A percentile compares a stretch with the other conserved stretches of the same genome.
These are phyloP conservation scores for Anadara kagoshimensis DNA, from an alignment of 1,140 invertebrate species.

Conservation along the genomic window DNA sequence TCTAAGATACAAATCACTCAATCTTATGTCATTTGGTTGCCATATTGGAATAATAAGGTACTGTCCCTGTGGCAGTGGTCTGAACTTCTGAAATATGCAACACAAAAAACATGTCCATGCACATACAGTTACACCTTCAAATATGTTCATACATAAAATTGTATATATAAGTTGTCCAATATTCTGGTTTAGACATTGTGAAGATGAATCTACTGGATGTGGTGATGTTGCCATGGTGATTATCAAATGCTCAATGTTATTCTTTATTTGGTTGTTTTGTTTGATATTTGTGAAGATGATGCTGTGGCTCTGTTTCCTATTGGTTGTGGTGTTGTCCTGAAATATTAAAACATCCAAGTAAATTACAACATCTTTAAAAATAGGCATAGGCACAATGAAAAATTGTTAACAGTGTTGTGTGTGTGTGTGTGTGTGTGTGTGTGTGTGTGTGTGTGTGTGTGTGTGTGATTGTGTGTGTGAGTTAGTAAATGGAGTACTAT, in stretches of 20 bases:
- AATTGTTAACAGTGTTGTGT: neutral
- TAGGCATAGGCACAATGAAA: neutral
- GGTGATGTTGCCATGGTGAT: too few species aligned
- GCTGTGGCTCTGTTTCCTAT: conserved; percentile 13
- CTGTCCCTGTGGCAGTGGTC: neutral
- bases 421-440: neutral
- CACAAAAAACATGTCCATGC: neutral
- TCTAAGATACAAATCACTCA: too few species aligned
- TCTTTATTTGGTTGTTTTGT: conserved; percentile 25
- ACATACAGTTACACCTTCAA: too few species aligned
- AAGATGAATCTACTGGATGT: too few species aligned
- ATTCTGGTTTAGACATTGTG: neutral
- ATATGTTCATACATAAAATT: too few species aligned
- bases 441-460: neutral
- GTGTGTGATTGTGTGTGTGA: neutral
- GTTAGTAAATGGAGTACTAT: neutral
- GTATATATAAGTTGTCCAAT: too few species aligned
- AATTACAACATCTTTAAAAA: neutral
- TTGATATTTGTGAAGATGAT: conserved; percentile 35
- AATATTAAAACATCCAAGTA: conserved; percentile 1
- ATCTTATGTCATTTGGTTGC: too few species aligned
- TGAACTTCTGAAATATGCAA: neutral
- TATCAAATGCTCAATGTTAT: too few species aligned
- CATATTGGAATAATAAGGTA: too few species aligned
- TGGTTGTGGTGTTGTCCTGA: conserved; percentile 9